Evolutionary conservation across 2,797 vertebrate species (phyloP).

Genomic region (Siniperca undulata): DNA sequence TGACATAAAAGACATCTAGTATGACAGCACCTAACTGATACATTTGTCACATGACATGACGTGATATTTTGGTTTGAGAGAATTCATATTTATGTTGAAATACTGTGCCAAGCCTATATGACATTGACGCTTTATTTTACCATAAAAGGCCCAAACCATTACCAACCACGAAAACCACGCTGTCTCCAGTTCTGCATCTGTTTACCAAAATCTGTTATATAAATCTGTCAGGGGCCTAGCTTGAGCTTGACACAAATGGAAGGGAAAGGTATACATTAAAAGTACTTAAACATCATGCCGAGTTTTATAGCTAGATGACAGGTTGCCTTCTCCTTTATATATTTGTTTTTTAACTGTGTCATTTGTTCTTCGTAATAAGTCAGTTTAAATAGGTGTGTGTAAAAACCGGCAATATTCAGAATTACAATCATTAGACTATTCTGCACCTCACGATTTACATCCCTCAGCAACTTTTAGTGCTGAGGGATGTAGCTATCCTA

Average conservation of each 20-base stretch:
- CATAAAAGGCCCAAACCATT: constrained; percentile 27
- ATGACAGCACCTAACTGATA: constrained; percentile 35
- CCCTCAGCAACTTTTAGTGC: neutral
- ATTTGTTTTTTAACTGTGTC: neutral
- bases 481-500: too few species aligned
- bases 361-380: neutral
- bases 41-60: constrained; percentile 36
- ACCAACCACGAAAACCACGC: neutral
- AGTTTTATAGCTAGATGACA: constrained; percentile 5
- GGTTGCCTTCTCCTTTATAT: neutral
- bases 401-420: neutral
- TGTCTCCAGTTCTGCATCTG: constrained; percentile 12
- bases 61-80: constrained; percentile 39
- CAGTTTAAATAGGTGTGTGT: neutral
- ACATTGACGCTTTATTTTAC: constrained; percentile 22
- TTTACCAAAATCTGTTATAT: constrained; percentile 5
- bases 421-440: neutral
- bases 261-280: neutral
- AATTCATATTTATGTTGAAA: constrained; percentile 24
- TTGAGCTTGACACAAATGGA: constrained; percentile 8
- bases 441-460: neutral
- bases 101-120: constrained; percentile 3
- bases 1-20: constrained; percentile 43
- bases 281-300: neutral
- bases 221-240: neutral